Conservation (phyloP, 2,113 vertebrate species). For the Ceuthmochares aereus region DNA sequence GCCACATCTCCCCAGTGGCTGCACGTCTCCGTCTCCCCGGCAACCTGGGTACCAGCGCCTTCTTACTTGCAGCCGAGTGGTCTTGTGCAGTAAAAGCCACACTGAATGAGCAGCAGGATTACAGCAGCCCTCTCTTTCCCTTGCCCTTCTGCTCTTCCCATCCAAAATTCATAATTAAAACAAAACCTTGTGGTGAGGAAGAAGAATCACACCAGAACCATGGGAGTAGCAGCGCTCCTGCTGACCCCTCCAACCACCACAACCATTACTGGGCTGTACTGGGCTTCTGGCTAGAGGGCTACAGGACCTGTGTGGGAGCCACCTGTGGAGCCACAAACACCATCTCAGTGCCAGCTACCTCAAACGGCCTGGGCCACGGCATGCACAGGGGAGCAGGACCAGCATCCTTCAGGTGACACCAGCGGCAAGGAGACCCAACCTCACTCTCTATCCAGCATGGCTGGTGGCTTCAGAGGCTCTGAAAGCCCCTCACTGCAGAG, state of each 20-base stretch:
- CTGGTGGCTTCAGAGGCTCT: not conserved
- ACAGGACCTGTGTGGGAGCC: not conserved
- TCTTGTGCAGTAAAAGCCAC: not conserved
- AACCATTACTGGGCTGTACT: accelerated
- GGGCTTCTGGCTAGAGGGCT: not conserved
- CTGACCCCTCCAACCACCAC: not conserved
- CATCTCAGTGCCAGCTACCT: not conserved
- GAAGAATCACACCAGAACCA: not conserved
- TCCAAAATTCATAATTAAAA: not conserved
- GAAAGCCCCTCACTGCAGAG: not conserved
- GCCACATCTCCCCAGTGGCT: not conserved
- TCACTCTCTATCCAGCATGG: not conserved
- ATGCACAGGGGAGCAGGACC: accelerated
- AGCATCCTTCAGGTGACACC: not conserved
- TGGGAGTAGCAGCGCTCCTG: accelerated
- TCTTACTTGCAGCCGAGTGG: not conserved
- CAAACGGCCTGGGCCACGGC: not conserved
- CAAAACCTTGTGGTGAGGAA: not conserved
- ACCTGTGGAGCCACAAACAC: accelerated
- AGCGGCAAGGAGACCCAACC: not conserved
- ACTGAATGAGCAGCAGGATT: not conserved
- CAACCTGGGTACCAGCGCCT: constrained; percentile 62
- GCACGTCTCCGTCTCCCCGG: constrained; percentile 67
- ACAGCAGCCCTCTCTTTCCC: not conserved
- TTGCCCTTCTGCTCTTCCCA: not conserved